Base-by-base conservation (phyloP, 2,797 vertebrate species). In the Phrynocephalus vlangalii region DNA sequence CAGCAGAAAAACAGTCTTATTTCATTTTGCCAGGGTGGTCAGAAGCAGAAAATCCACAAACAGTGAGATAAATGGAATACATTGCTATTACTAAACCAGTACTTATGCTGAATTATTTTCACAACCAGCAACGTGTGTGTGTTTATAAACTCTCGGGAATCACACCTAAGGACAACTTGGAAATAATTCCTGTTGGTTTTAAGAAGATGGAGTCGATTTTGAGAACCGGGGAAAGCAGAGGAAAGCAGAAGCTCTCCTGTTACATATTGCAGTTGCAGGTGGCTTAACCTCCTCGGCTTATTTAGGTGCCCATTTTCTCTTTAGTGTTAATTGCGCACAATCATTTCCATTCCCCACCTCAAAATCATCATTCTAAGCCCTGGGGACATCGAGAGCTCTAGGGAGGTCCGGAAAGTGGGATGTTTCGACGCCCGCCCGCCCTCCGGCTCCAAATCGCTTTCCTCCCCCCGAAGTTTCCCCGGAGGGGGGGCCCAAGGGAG, bases 261-360 rank as follows among this genome's bases (percentile, higher is more conserved):
- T 95, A 18, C 68, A 75, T 44, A 92, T 33, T 33, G 33, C 33
- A 33, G 93, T 95, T 95, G 93, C 94, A 96, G 93, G 94, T 95
- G 93, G 95, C 95, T 96, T 96, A 91, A 94, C 95, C 95, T 96
- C 96, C 94, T 91, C 93, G 95, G 96, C 88, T 91, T 87, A 95
- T 95, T 96, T 33, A 94, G 83, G 92, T 81, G 86, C 95, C 94
- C 94, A 95, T 96, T 96, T 96, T 95, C 94, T 93, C 94, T 96
- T 97, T 95, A 95, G 95, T 93, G 95, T 96, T 97, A 96, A 96
- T 96, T 96, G 95, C 91, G 94, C 91, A 92, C 96, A 97, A 96
- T 95, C 94, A 93, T 91, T 91, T 93, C 92, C 93, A 92, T 93
- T 94, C 33, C 33, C 33, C 33, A 33, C 33, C 33, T 33, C 33